These are phyloP conservation scores for Halyomorpha halys DNA, from an alignment of 1,140 invertebrate genomes.

Conservation along the genomic window DNA sequence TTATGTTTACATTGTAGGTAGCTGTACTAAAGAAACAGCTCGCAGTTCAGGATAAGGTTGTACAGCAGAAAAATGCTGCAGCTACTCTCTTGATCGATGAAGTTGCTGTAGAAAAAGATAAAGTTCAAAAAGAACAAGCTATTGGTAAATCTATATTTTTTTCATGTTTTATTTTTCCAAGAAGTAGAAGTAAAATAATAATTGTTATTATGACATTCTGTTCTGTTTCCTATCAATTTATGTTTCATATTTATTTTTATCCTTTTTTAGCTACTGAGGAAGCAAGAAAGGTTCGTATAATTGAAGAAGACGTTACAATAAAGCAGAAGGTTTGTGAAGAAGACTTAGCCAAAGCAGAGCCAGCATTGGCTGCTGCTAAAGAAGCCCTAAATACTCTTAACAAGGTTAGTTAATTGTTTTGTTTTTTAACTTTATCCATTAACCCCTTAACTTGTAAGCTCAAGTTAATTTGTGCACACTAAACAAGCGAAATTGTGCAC, in stretches of 20 bases:
- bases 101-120: slow-evolving; percentile 80
- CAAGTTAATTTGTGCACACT: too few relatives aligned
- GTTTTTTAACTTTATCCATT: too few relatives aligned
- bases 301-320: slow-evolving; percentile 74
- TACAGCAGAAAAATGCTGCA: slow-evolving; percentile 80
- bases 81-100: slow-evolving; percentile 82
- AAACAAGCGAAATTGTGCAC: too few relatives aligned
- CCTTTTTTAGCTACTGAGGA: slow-evolving; percentile 54
- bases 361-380: slow-evolving; percentile 75
- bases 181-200: too few relatives aligned
- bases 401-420: slow-evolving; percentile 56
- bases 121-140: slow-evolving; percentile 77
- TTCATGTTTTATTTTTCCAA: too few relatives aligned
- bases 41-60: slow-evolving; percentile 76
- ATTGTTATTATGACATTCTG: too few relatives aligned
- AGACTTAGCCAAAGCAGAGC: slow-evolving; percentile 83
- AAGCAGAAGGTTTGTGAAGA: slow-evolving; percentile 78
- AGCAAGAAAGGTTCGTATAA: slow-evolving; percentile 79
- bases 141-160: slow-evolving; percentile 43
- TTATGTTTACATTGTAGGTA: slow-evolving; percentile 37
- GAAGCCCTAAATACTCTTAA: slow-evolving; percentile 87
- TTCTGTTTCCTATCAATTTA: background rate
- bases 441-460: too few relatives aligned
- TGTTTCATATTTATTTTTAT: slow-evolving; percentile 24
- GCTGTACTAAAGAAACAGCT: slow-evolving; percentile 63